A percentile compares a stretch with the other conserved stretches of the same genome.
Conservation (phyloP, 2,113 vertebrate species). For the Herpetotheres cachinnans region DNA sequence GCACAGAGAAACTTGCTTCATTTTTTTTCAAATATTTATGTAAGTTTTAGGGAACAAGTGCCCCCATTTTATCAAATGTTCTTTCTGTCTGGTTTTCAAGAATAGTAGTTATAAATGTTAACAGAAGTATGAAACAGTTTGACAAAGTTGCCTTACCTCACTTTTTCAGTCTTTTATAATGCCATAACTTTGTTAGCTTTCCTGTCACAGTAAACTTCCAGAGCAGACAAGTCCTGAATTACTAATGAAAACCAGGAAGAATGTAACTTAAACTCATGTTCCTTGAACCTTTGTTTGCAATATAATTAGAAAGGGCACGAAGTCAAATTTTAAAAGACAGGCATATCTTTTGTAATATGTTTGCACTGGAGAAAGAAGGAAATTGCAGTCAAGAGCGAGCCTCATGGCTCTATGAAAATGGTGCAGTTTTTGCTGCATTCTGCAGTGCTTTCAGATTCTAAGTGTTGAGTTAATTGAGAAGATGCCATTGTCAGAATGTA, state of each 20-base stretch:
- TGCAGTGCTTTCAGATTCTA: neutral
- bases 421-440: neutral
- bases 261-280: neutral
- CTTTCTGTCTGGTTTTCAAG: neutral
- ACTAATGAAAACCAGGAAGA: neutral
- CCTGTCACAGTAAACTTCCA: rapidly evolving
- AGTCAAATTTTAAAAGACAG: neutral
- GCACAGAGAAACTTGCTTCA: neutral
- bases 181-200: neutral
- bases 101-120: neutral
- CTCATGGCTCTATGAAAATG: neutral
- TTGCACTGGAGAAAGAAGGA: neutral
- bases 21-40: neutral
- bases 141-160: neutral
- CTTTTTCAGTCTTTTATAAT: neutral
- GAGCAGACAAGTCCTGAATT: neutral
- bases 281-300: neutral
- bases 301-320: neutral
- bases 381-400: neutral
- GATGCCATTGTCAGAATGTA: neutral
- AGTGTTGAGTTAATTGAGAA: neutral
- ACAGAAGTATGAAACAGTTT: neutral
- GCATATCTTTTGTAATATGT: neutral
- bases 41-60: neutral
- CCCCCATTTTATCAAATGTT: neutral